Base-by-base conservation (phyloP, 2,888 invertebrate genomes). In the Drosophila birchii region DNA sequence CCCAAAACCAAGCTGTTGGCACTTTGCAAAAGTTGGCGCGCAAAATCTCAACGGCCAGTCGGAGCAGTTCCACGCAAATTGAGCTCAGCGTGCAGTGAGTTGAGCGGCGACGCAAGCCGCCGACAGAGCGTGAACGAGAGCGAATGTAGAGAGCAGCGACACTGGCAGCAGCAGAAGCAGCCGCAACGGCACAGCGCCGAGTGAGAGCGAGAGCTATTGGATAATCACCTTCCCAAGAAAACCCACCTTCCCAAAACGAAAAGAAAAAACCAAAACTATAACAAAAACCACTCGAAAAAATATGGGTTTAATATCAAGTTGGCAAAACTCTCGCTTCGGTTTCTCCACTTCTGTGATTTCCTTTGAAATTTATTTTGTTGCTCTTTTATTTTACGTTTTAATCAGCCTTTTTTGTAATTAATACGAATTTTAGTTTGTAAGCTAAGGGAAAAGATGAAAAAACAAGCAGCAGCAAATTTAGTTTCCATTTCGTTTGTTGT, bases 1-100 rank as follows among this genome's bases (percentile, higher is more conserved):
- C 56, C 56, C n/a, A 72, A 93, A 94, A 49, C 32, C 72, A 93
- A 94, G 94, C 94, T 91, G 94, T 94, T 92, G 93, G 94, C 92
- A 92, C 93, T 91, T 94, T 94, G 89, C 94, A 94, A 93, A 92
- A 91, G 91, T 86, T 93, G 89, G 91, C 89, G 88, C 91, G 92
- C 89, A 90, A 92, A 88, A 80, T 89, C 78, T 91, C 91, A 79
- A 75, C 73, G 82, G 80, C 86, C 88, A 91, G 91, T 86, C 91
- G 89, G 88, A 90, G 90, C 86, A 90, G 86, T 82, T 90, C 90
- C 86, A 79, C 89, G 75, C 90, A 90, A 75, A 80, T 91, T 90
- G 89, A 91, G 80, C 81, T 91, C 73, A 79, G 78, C 70, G 90
- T 90, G 78, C 82, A 90, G 80, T 91, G 80, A 89, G 58, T 43